phyloP scores from a whole-genome alignment of 1,140 invertebrate genomes.

The Bombus cullumanus region DNA sequence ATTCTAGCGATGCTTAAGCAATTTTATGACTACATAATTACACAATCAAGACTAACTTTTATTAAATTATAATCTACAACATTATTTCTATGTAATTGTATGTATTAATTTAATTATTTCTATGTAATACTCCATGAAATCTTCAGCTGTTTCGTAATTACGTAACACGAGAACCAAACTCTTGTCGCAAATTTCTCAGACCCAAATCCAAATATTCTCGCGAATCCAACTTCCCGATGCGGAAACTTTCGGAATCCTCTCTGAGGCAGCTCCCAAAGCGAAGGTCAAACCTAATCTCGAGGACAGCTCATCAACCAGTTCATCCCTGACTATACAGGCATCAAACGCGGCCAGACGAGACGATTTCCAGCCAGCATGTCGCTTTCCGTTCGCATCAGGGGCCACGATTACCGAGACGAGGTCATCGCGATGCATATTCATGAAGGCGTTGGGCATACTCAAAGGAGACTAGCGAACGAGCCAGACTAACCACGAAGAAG shows the following conservation, averaged over 20 bases:
- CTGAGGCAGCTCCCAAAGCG: background rate
- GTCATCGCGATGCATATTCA: slow-evolving; percentile 40
- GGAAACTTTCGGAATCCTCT: background rate
- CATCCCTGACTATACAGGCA: background rate
- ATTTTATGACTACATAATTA: no score
- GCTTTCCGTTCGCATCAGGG: slow-evolving; percentile 9
- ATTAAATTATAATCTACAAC: no score
- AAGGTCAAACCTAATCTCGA: slow-evolving; percentile 33
- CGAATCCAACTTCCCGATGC: background rate
- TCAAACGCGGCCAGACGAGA: background rate
- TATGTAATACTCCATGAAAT: no score
- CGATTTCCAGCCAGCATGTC: background rate
- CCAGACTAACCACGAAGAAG: background rate
- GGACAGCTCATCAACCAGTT: background rate
- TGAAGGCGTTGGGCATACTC: slow-evolving; percentile 1
- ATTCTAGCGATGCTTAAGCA: no score
- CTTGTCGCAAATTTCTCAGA: background rate
- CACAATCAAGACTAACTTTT: no score
- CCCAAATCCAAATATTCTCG: background rate
- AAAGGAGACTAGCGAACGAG: slow-evolving; percentile 4
- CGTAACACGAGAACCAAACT: background rate
- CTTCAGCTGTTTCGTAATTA: background rate
- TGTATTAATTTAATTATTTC: no score
- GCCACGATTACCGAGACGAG: background rate
- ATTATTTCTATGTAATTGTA: no score